Evolutionary conservation across 1,140 invertebrate genomes (phyloP).

Genomic region (Cecropterus lyciades): DNA sequence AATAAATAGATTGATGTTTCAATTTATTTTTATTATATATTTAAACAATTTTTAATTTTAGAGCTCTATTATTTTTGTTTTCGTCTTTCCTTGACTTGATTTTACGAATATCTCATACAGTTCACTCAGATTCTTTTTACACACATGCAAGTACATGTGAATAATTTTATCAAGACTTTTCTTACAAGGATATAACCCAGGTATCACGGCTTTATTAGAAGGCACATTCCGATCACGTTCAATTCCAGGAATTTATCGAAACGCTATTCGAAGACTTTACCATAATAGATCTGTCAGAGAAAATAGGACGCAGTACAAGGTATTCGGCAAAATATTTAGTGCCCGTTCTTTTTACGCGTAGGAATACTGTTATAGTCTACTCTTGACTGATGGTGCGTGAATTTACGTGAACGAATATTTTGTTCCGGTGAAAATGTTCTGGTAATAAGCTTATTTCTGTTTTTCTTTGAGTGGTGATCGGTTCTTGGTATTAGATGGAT

Average conservation of each 20-base stretch:
- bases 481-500: no score
- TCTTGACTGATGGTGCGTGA: neutral
- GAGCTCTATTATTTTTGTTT: no score
- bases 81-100: no score
- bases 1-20: no score
- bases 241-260: constrained; percentile 30
- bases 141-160: neutral
- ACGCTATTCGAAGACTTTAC: constrained; percentile 25
- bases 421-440: neutral
- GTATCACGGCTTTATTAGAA: neutral
- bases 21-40: no score
- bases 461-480: no score
- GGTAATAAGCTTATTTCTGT: no score
- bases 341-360: neutral
- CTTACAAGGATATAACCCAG: neutral
- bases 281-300: constrained; percentile 29
- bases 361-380: neutral
- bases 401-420: neutral
- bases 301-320: constrained; percentile 28
- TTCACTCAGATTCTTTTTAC: neutral
- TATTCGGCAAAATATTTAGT: constrained; percentile 11
- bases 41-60: no score
- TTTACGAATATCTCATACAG: no score
- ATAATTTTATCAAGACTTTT: neutral
- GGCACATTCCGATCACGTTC: constrained; percentile 22